phyloP scores from a whole-genome alignment of 1,140 invertebrate genomes.

The Nephila pilipes region DNA sequence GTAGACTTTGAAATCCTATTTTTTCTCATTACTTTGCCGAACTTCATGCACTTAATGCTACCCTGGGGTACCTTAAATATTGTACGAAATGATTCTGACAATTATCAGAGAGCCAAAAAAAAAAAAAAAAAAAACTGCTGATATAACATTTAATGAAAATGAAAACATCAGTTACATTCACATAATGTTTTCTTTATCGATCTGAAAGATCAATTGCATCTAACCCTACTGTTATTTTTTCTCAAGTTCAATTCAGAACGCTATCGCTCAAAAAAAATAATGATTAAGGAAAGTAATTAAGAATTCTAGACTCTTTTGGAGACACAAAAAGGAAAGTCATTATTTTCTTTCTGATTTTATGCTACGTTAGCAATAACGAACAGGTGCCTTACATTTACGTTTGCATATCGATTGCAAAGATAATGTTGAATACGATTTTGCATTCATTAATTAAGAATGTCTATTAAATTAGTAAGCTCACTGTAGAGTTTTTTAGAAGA shows the following conservation, averaged over 20 bases:
- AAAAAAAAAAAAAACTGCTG: background rate
- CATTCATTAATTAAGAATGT: background rate
- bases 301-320: background rate
- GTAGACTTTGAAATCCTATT: too few relatives aligned
- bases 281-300: constrained; percentile 23
- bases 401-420: background rate
- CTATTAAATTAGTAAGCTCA: too few relatives aligned
- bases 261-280: background rate
- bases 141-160: background rate
- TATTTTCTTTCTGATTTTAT: background rate
- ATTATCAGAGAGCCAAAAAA: background rate
- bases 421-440: background rate
- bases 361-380: background rate
- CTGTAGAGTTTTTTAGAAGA: too few relatives aligned
- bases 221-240: background rate
- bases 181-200: constrained; percentile 21
- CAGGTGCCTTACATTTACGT: background rate
- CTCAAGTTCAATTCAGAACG: background rate
- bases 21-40: too few relatives aligned
- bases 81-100: background rate
- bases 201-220: background rate
- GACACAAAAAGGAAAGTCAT: background rate
- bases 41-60: too few relatives aligned
- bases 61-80: background rate
- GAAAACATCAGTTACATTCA: background rate